Conservation (phyloP, 2,113 vertebrate species). For the Gorilla gorilla region DNA sequence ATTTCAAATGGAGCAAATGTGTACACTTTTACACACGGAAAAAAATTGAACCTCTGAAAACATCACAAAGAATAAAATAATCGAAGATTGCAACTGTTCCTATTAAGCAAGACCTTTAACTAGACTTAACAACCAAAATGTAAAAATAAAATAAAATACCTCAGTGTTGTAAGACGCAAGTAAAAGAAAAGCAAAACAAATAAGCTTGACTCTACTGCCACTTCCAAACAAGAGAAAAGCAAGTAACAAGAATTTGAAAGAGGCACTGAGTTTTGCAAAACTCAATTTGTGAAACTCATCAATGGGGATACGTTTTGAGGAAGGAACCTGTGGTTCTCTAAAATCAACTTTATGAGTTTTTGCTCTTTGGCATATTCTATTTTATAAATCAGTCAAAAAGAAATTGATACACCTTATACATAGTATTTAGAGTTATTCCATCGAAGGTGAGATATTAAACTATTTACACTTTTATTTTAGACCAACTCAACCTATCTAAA, state of each 20-base stretch:
- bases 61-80: constrained; percentile 48
- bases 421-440: neutral
- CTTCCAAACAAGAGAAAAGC: neutral
- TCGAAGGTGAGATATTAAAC: neutral
- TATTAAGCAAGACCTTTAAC: constrained; percentile 40
- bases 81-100: neutral
- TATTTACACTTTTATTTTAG: neutral
- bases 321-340: neutral
- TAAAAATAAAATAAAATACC: constrained; percentile 8
- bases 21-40: constrained; percentile 48
- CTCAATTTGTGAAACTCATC: neutral
- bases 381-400: constrained; percentile 37
- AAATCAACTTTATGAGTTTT: constrained; percentile 19
- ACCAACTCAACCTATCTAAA: neutral
- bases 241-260: neutral
- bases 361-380: neutral
- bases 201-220: neutral
- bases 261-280: neutral
- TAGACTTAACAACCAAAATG: constrained; percentile 34
- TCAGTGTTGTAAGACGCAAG: constrained; percentile 8
- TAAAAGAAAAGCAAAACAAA: constrained; percentile 18
- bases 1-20: constrained; percentile 62
- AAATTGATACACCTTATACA: neutral
- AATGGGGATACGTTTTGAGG: neutral
- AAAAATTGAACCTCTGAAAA: constrained; percentile 43